Base-by-base conservation (phyloP, 2,797 vertebrate species). In the Steatocranus sp. region DNA sequence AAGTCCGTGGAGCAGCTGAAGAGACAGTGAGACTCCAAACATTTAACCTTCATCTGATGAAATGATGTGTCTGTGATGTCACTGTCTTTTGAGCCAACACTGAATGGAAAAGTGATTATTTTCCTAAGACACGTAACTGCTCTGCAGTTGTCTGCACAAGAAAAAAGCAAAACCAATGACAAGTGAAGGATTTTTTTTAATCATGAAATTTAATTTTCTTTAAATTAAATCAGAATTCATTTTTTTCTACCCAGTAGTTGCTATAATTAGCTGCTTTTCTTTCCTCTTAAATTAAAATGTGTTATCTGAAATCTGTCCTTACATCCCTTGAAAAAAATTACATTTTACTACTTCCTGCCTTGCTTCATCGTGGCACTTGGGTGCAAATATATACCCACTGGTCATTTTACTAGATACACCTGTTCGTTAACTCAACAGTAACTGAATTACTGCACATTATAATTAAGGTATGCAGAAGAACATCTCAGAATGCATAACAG, bases 1-100 rank as follows among this genome's bases (percentile, higher is more conserved):
- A 99, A 97, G 90, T 99, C 99, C 79, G 99, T 99, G 97, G 98
- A 99, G 90, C 98, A 99, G 81, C 96, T 99, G 75, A 99, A 99
- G 93, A 98, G 98, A 97, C 99, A 99, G 99, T 99, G 97, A 97
- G 98, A 83, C 68, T 84, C 54, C 11, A 17, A 80, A 46, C 79
- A 79, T 76, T 91, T 77, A 9, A 80, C 34, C 18, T 74, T 61
- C n/a, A 7, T 63, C 18, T 70, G 32, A 18, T 15, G 12, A 56
- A 66, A 18, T 4, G 9, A 73, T 58, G 32, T 70, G n/a, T 49
- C 17, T 81, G 23, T 34, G n/a, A 36, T 63, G 74, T 43, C 30
- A 30, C 4, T n/a, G 11, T 61, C 11, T 48, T 66, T 20, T 78
- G 49, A 25, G 25, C 38, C 61, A 18, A 46, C 23, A 2, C 50